Conservation (phyloP, 2,888 invertebrate genomes). For the Halictus ligatus region DNA sequence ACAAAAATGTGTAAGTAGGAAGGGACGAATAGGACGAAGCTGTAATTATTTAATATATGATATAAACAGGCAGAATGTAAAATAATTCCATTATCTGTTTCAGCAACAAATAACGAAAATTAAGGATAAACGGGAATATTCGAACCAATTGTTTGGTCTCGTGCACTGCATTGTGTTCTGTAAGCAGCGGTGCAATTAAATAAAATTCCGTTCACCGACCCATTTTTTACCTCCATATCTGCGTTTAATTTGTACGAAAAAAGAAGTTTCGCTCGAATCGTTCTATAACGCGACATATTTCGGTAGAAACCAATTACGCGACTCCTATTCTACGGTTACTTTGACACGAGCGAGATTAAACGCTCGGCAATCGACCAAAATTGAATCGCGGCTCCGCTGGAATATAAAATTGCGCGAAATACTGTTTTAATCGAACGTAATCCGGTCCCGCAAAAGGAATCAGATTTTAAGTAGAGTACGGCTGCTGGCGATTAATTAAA, state of each 20-base stretch:
- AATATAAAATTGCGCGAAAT: not conserved
- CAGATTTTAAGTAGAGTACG: not conserved
- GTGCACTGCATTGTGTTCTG: not conserved
- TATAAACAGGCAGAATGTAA: not conserved
- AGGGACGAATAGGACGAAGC: not conserved
- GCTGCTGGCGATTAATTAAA: conserved; percentile 16
- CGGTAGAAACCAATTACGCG: conserved; percentile 5
- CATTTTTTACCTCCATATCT: not conserved
- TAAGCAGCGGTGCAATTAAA: not conserved
- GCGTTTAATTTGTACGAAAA: not conserved
- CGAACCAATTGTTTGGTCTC: not conserved
- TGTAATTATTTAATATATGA: not conserved
- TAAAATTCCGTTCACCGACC: not conserved
- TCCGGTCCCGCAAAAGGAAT: conserved; percentile 2
- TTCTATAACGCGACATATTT: not conserved
- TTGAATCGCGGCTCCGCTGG: not conserved
- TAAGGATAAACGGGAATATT: not conserved
- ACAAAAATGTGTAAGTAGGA: not conserved
- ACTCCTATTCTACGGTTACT: conserved; percentile 5
- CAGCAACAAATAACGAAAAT: not conserved
- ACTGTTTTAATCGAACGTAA: not conserved
- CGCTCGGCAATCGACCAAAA: not conserved
- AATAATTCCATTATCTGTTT: not conserved
- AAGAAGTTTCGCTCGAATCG: not conserved
- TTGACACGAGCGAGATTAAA: not conserved